These are phyloP conservation scores for Anableps anableps DNA, from an alignment of 2,797 vertebrate species.

Conservation along the genomic window DNA sequence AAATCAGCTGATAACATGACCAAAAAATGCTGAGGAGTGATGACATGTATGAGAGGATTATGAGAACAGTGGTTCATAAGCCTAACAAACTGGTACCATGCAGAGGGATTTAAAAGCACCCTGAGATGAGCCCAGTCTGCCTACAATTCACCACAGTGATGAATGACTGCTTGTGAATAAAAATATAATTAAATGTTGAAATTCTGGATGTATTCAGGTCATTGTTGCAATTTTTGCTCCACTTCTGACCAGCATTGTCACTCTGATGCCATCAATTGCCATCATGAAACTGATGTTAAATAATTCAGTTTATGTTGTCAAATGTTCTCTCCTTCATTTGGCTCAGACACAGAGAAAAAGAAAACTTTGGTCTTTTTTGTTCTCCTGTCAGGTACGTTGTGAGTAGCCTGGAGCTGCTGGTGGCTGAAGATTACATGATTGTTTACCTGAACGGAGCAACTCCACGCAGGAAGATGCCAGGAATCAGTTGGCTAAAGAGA, in stretches of 20 bases:
- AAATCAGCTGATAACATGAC: neutral
- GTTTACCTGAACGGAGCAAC: conserved; percentile 96
- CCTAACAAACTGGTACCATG: neutral
- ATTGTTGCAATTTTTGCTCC: neutral
- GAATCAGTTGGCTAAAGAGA: conserved; percentile 95
- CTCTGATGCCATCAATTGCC: neutral
- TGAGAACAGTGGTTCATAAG: too few species aligned
- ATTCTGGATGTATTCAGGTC: neutral
- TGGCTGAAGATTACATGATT: conserved; percentile 98
- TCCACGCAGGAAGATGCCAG: conserved; percentile 92
- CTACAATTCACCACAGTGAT: neutral
- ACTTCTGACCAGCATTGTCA: neutral
- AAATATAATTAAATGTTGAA: neutral
- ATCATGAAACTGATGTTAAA: neutral
- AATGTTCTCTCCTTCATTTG: neutral
- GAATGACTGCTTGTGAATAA: neutral
- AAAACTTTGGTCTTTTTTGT: neutral
- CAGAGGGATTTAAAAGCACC: neutral
- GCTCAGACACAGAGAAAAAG: neutral
- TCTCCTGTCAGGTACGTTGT: conserved; percentile 89
- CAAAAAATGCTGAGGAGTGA: neutral
- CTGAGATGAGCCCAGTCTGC: neutral
- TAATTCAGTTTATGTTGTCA: neutral
- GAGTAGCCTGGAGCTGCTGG: conserved; percentile 94
- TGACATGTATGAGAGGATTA: neutral